Base-by-base conservation (phyloP, 2,797 vertebrate species). In the Galago senegalensis region DNA sequence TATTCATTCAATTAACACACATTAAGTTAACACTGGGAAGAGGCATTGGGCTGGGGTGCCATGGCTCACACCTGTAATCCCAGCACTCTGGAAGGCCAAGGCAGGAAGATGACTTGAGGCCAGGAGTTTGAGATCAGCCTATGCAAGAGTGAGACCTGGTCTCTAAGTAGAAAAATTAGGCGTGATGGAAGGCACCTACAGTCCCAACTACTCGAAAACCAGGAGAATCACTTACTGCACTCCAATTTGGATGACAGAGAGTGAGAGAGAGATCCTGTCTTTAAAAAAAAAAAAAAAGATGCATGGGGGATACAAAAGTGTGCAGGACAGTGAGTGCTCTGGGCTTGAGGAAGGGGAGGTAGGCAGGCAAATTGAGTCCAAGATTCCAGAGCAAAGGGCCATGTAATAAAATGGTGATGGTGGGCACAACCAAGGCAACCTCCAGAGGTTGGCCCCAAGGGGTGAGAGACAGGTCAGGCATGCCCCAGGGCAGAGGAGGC, bases 251-350 rank as follows among this genome's bases (percentile, higher is more conserved):
- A 31, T n/a, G 16, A 67, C 65, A 3, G 14, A 67, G 31, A 40
- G 40, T 5, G 40, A 40, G 29, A 65, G 27, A 2, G 12, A 65
- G 63, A 65, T 23, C 63, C 13, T 31, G 63, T 65, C 63, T 53
- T 18, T 16, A 56, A 56, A 56, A 56, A 56, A n/a, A 18, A n/a
- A 67, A 63, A 63, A 14, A 2, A 67, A 67, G 65, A n/a, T 13
- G 63, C 17, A 69, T 46, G 7, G 10, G 13, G 49, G 46, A 60
- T 27, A 89, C 11, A 58, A 16, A 53, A 65, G 73, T 25, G 40
- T 58, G 4, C 9, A 16, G 12, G 34, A 53, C 3, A 4, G 2
- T 0, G 23, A 4, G 2, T 0, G 23, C n/a, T 58, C 37, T 34
- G 56, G 80, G 43, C 27, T 65, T 93, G 53, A 34, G 65, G 40